Evolutionary conservation across 2,797 vertebrate genomes (phyloP).

Genomic region (Chromis chromis): DNA sequence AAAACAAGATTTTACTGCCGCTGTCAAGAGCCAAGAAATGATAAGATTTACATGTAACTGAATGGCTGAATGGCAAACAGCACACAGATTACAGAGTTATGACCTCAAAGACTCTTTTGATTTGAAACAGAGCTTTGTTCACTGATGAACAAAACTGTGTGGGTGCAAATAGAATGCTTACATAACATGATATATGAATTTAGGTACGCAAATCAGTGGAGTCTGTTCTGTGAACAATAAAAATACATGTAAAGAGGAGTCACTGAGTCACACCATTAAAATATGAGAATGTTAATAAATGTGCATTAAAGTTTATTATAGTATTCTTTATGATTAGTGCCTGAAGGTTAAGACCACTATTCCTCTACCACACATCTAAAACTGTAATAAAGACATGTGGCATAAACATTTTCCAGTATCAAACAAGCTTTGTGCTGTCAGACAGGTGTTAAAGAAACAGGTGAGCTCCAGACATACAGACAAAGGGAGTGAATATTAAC

Average conservation of each 20-base stretch:
- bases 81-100: conserved; percentile 7
- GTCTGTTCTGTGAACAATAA: no score
- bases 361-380: no score
- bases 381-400: no score
- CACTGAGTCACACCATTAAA: not conserved
- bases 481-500: conserved; percentile 11
- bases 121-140: not conserved
- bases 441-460: conserved; percentile 29
- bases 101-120: not conserved
- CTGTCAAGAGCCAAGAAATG: conserved; percentile 23
- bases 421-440: not conserved
- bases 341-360: no score
- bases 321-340: not conserved
- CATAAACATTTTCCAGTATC: not conserved
- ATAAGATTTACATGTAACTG: conserved; percentile 4
- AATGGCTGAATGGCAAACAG: not conserved
- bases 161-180: not conserved
- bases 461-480: conserved; percentile 18
- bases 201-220: no score
- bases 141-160: not conserved
- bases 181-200: not conserved
- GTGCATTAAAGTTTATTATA: not conserved
- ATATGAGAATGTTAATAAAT: not conserved
- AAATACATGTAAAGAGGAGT: not conserved
- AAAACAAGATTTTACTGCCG: conserved; percentile 32